Percentiles rank a stretch among this genome's conserved stretches.
Evolutionary conservation across 1,140 invertebrate genomes (phyloP).

Genomic region (Saccostrea glomerata): DNA sequence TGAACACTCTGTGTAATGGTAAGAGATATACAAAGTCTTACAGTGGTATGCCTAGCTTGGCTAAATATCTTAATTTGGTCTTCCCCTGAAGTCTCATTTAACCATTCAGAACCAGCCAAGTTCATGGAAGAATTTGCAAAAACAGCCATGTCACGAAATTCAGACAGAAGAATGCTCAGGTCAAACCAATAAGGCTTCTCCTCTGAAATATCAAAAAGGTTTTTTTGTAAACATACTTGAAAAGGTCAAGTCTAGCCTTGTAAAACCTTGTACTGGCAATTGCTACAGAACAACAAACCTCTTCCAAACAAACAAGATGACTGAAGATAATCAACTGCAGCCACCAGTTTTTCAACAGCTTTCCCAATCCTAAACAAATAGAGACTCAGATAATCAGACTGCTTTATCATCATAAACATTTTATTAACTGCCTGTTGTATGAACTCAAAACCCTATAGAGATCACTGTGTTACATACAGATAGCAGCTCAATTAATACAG

Average conservation of each 20-base stretch:
- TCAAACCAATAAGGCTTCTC: conserved; percentile 23
- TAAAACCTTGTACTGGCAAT: background rate
- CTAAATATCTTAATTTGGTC: background rate
- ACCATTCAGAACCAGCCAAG: background rate
- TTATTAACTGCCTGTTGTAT: background rate
- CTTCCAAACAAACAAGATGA: conserved; percentile 65
- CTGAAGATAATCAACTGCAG: conserved; percentile 61
- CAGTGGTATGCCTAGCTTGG: background rate
- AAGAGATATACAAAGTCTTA: background rate
- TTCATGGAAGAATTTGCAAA: background rate
- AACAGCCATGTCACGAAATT: background rate
- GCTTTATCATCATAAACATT: background rate
- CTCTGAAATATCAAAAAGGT: background rate
- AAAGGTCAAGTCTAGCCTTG: background rate
- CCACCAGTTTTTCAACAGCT: conserved; percentile 57
- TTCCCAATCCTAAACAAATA: conserved; percentile 55
- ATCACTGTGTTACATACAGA: too few species aligned
- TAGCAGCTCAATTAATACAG: too few species aligned
- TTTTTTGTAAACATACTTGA: background rate
- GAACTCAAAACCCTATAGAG: background rate
- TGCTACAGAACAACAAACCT: conserved; percentile 45
- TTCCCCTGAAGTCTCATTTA: background rate
- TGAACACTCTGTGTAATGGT: background rate
- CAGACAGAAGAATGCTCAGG: background rate
- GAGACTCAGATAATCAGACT: background rate